A percentile compares a stretch with the other conserved stretches of the same genome.
These are phyloP conservation scores for Mesorhabditis belari DNA, from an alignment of 2,888 invertebrate genomes.

Conservation along the genomic window DNA sequence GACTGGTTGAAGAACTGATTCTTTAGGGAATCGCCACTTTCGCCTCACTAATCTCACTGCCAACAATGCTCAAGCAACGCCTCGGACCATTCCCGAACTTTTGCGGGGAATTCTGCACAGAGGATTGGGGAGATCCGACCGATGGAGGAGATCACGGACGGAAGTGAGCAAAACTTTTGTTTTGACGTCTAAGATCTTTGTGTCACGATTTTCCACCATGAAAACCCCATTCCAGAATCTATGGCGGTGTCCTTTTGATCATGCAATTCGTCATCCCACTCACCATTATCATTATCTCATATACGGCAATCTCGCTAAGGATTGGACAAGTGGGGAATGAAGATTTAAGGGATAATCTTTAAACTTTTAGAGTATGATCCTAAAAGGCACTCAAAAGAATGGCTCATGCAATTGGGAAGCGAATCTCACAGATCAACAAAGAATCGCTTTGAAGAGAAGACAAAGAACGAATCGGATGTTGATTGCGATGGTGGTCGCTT, in stretches of 20 bases:
- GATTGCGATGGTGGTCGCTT: slow-evolving; percentile 48
- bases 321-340: slow-evolving; percentile 41
- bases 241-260: slow-evolving; percentile 42
- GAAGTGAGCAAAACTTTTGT: neutral
- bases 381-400: slow-evolving; percentile 41
- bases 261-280: slow-evolving; percentile 49
- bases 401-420: slow-evolving; percentile 36
- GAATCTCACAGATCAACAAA: slow-evolving; percentile 38
- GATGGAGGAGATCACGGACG: neutral
- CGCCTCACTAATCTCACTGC: slow-evolving; percentile 34
- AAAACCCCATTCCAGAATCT: slow-evolving; percentile 21
- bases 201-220: no score
- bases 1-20: no score
- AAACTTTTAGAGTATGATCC: slow-evolving; percentile 38
- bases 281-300: slow-evolving; percentile 47
- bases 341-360: neutral
- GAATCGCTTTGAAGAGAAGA: slow-evolving; percentile 40
- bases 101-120: slow-evolving; percentile 44
- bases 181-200: neutral
- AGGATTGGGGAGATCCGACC: slow-evolving; percentile 20
- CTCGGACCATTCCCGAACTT: slow-evolving; percentile 37
- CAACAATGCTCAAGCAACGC: slow-evolving; percentile 43
- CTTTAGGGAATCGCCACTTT: slow-evolving; percentile 36
- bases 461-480: slow-evolving; percentile 51
- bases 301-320: slow-evolving; percentile 47